Evolutionary conservation across 2,888 invertebrate genomes (phyloP), one percentile per base, ranked within the genome.

Genomic region (Perizoma flavofasciatum): DNA sequence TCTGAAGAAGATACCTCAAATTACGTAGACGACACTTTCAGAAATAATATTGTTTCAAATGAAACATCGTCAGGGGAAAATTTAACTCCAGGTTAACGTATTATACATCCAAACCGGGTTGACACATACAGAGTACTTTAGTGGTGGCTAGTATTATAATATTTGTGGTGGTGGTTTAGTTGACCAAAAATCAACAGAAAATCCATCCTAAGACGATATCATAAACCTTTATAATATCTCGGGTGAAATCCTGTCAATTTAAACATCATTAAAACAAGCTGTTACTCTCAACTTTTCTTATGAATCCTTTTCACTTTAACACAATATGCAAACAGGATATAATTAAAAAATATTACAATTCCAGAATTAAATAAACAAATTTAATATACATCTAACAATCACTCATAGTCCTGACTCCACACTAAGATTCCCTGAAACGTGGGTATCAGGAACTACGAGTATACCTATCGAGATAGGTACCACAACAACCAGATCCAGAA

Each of bases 1-100:
- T 11, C 35, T 0, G 49, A 43, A 41, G 47, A 46, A 7, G 47
- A 51, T 48, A 37, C 8, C 44, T 6, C 41, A 46, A 50, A 54
- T 46, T 41, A 46, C 8, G 32, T 39, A 46, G 50, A 50, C 7
- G 49, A 41, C 8, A 47, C 35, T 43, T 33, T 49, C 7, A 34
- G n/a, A 7, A 10, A 43, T 49, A 41, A 32, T 35, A 44, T 44
- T 51, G 0, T 6, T 6, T 34, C 43, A 39, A 39, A 39, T 7
- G 7, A 10, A 3, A 10, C 41, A 41, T 41, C 10, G 10, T 41
- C 41, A 10, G 41, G 10, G 10, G 9, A 10, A 1, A 10, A 41
- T 41, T 10, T 10, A 5, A 10, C 41, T 41, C 41, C 10, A 41
- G 41, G 10, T 41, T 41, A 5, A 10, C 10, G 6, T 5, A 10